phyloP scores from a whole-genome alignment of 2,888 invertebrate species.

The Callyntrura sp. region DNA sequence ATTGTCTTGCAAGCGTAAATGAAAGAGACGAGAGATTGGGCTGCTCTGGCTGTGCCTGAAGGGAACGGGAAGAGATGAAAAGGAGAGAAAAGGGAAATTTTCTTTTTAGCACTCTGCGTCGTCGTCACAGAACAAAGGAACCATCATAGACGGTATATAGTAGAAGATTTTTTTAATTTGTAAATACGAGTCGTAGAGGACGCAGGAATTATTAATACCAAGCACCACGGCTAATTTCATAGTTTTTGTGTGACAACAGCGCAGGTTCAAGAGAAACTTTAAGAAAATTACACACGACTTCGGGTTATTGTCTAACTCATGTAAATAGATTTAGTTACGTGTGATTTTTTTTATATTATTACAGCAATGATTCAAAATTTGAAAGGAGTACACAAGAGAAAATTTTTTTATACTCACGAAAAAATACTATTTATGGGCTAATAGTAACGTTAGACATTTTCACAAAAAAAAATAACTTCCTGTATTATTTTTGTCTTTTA shows the following conservation, averaged over 20 bases:
- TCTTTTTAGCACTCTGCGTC: slow-evolving; percentile 27
- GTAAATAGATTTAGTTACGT: background rate
- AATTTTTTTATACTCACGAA: no score
- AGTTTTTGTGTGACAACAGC: background rate
- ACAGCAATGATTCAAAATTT: no score
- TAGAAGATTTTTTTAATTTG: background rate
- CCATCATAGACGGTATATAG: background rate
- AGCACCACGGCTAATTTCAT: slow-evolving; percentile 29
- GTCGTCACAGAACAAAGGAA: slow-evolving; percentile 17
- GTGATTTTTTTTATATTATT: background rate
- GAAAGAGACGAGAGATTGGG: slow-evolving; percentile 2
- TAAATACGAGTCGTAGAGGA: background rate
- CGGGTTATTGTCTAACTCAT: background rate
- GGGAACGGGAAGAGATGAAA: slow-evolving; percentile 61
- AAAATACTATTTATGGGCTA: no score
- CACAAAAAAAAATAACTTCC: no score
- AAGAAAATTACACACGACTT: background rate
- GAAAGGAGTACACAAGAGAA: no score
- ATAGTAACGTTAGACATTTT: no score
- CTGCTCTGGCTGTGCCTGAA: slow-evolving; percentile 27
- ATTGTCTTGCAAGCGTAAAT: slow-evolving; percentile 54
- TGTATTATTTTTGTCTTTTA: no score
- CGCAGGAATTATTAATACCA: background rate
- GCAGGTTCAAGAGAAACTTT: slow-evolving; percentile 3
- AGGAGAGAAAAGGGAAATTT: slow-evolving; percentile 62